Base-by-base conservation (phyloP, 2,113 vertebrate species). In the Semnornis frantzii region DNA sequence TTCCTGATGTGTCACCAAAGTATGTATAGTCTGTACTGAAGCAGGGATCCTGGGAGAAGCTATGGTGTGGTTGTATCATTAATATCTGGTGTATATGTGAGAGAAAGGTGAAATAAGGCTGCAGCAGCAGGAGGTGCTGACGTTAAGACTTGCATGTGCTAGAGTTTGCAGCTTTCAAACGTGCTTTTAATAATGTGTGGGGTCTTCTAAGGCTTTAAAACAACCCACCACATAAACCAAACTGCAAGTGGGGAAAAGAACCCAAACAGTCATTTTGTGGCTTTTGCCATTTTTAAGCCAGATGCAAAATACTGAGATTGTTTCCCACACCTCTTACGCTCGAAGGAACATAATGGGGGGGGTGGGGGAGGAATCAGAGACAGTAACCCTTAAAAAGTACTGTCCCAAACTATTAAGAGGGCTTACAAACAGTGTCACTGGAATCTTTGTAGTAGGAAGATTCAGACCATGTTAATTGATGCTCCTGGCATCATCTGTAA, bases 1-100 rank as follows among this genome's bases (percentile, higher is more conserved):
- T 96, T 87, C 94, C 96, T 96, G 94, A 94, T 96, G 93, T 95
- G 90, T 96, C 92, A 94, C 85, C 93, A 95, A 96, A 94, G 93
- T 95, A 96, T 94, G 93, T 96, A 95, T 94, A 94, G 93, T 96
- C 85, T 96, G 92, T 89, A 82, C 90, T 90, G 92, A 83, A 96
- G 96, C 82, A 96, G 94, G 93, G 96, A 94, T 95, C 93, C 92
- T 94, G 94, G 94, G 94, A 92, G 79, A 91, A 92, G 60, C 64
- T 77, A 31, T 77, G 2, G 3, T 87, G 76, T 94, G 93, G 80
- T 96, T 4, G 12, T 94, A 87, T 82, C 69, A 33, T 91, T 95
- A 57, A 88, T 82, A 8, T 87, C 46, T 42, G 78, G 42, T 42
- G 13, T 44, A 55, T 89, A 60, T 77, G 10, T 23, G 62, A 83